A percentile compares a stretch with the other conserved stretches of the same genome.
Evolutionary conservation across 2,888 invertebrate species (phyloP).

Genomic region (Cataglyphis rosenhaueri): DNA sequence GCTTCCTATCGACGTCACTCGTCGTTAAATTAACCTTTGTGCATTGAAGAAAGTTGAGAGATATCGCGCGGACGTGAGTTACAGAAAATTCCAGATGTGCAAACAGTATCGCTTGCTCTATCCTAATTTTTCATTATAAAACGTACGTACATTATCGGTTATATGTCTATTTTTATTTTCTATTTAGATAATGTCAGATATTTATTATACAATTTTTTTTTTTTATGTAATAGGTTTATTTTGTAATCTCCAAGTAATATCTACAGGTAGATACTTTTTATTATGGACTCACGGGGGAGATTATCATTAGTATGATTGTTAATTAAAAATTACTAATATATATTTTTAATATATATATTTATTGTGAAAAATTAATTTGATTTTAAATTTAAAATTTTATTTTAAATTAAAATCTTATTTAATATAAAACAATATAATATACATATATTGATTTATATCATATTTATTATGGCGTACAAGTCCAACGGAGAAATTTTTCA

Average conservation of each 20-base stretch:
- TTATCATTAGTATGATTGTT: neutral
- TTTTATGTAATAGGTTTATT: neutral
- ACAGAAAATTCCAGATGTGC: slow-evolving; percentile 5
- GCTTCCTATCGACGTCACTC: slow-evolving; percentile 16
- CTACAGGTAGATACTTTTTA: neutral
- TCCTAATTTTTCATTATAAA: neutral
- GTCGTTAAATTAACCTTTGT: slow-evolving; percentile 44
- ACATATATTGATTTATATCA: no score
- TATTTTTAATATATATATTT: neutral
- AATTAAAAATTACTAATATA: neutral
- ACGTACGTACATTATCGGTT: neutral
- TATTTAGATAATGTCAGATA: no score
- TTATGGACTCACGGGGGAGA: neutral
- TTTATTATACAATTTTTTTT: no score
- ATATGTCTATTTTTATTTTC: no score
- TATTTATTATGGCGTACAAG: no score
- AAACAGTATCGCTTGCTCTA: neutral
- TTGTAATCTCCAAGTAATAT: neutral
- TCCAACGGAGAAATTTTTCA: no score
- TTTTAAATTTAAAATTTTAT: no score
- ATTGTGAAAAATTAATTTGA: neutral
- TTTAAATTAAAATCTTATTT: no score
- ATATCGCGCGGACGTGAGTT: neutral
- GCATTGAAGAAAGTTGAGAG: slow-evolving; percentile 2
- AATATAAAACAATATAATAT: no score